Conservation (phyloP, 2,113 vertebrate species). For the Mungos mungo region DNA sequence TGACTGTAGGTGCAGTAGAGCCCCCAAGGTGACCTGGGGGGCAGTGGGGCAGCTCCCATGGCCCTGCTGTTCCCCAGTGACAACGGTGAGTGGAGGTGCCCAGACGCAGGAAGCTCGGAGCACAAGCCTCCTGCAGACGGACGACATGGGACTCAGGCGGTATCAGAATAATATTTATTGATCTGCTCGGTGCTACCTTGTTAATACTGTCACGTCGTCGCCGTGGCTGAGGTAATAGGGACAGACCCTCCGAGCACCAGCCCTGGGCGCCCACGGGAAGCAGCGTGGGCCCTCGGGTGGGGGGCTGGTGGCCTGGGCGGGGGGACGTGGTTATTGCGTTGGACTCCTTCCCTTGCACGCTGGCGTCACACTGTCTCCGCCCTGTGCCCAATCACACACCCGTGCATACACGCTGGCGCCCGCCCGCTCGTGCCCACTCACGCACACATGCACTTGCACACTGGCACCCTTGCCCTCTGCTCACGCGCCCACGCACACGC, state of each 20-base stretch:
- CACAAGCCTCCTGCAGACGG: neutral
- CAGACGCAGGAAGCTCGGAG: neutral
- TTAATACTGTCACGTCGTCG: constrained; percentile 80
- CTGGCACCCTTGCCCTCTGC: neutral
- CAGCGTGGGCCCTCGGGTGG: neutral
- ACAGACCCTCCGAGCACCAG: neutral
- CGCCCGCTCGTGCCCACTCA: neutral
- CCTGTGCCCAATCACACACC: neutral
- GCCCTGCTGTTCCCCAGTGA: neutral
- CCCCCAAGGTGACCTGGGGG: neutral
- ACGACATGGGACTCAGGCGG: constrained; percentile 52
- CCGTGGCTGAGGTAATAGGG: constrained; percentile 86
- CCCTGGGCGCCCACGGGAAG: constrained; percentile 17
- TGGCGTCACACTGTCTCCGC: neutral
- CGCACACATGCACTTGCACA: neutral
- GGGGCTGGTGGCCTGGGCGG: neutral
- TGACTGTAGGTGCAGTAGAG: neutral
- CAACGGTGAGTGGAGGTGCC: accelerated
- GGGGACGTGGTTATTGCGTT: constrained; percentile 71
- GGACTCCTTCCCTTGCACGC: neutral
- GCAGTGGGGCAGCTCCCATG: accelerated
- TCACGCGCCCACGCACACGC: neutral
- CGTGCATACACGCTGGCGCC: neutral
- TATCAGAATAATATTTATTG: constrained; percentile 87
- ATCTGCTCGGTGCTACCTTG: constrained; percentile 84